Evolutionary conservation across 2,113 vertebrate genomes (phyloP).

Genomic region (Panthera leo): DNA sequence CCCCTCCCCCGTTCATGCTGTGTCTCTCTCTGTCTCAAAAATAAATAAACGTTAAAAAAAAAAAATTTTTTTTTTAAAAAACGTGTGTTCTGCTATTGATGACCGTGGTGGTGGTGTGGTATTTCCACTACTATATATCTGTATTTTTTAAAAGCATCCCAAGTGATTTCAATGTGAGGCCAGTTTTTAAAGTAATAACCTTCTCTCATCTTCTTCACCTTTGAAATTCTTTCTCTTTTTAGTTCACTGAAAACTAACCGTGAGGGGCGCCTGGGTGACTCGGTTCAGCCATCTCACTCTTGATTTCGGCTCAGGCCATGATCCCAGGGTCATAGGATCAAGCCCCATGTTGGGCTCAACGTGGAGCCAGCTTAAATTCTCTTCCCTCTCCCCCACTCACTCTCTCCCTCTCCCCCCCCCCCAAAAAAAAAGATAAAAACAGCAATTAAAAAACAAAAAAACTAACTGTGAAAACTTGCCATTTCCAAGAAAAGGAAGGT

Average conservation of each 20-base stretch:
- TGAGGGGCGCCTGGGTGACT: too few species aligned
- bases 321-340: too few species aligned
- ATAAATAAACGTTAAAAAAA: too few species aligned
- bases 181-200: constrained; percentile 34
- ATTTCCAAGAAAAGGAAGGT: constrained; percentile 17
- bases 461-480: neutral
- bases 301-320: too few species aligned
- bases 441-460: neutral
- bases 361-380: too few species aligned
- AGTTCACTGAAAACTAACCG: constrained; percentile 31
- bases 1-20: too few species aligned
- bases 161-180: neutral
- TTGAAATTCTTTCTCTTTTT: constrained; percentile 31
- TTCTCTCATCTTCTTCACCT: constrained; percentile 12
- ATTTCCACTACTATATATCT: neutral
- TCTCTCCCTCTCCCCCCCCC: too few species aligned
- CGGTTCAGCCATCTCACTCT: too few species aligned
- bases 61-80: neutral
- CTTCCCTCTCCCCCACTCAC: too few species aligned
- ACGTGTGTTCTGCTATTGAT: neutral
- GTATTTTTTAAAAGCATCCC: neutral
- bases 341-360: too few species aligned
- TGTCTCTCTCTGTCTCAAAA: too few species aligned
- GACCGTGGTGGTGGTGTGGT: neutral
- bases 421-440: too few species aligned